A percentile compares a stretch with the other conserved stretches of the same genome.
phyloP scores from a whole-genome alignment of 2,888 invertebrate species.

The Apantesis nais region DNA sequence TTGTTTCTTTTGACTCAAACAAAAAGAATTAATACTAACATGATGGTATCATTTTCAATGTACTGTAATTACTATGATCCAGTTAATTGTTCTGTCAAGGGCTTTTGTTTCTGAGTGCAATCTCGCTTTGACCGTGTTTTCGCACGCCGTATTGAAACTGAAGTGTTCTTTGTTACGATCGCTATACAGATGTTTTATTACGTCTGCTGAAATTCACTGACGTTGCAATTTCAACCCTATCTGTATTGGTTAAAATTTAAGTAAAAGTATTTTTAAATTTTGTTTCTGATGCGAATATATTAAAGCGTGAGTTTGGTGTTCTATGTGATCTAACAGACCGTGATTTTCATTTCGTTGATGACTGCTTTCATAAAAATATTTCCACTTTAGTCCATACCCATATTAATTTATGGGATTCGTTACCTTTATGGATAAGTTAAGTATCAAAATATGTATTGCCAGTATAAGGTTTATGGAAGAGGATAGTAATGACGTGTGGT shows the following conservation, averaged over 20 bases:
- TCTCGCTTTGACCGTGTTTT: slow-evolving; percentile 80
- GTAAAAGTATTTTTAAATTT: slow-evolving; percentile 42
- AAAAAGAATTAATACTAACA: slow-evolving; percentile 68
- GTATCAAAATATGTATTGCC: neutral
- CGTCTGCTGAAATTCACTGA: slow-evolving; percentile 40
- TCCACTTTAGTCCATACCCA: slow-evolving; percentile 18
- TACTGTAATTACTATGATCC: slow-evolving; percentile 79
- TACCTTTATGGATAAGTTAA: slow-evolving; percentile 19
- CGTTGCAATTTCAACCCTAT: slow-evolving; percentile 48
- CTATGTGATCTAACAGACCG: slow-evolving; percentile 58
- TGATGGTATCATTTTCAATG: slow-evolving; percentile 81
- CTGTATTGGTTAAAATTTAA: slow-evolving; percentile 33
- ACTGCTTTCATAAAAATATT: slow-evolving; percentile 45
- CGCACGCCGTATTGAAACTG: slow-evolving; percentile 76
- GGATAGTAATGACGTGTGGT: neutral
- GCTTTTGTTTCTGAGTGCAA: slow-evolving; percentile 73
- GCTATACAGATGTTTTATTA: slow-evolving; percentile 55
- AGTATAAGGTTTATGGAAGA: neutral
- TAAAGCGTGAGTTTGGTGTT: slow-evolving; percentile 51
- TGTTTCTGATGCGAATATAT: slow-evolving; percentile 40
- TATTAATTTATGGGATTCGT: slow-evolving; percentile 27
- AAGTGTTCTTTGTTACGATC: slow-evolving; percentile 61
- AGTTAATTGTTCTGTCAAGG: slow-evolving; percentile 75
- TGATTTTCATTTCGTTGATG: slow-evolving; percentile 61
- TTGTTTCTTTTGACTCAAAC: slow-evolving; percentile 68